A percentile compares a stretch with the other conserved stretches of the same genome.
These are phyloP conservation scores for Crotalus horridus DNA, from an alignment of 2,113 vertebrate species.

Conservation along the genomic window DNA sequence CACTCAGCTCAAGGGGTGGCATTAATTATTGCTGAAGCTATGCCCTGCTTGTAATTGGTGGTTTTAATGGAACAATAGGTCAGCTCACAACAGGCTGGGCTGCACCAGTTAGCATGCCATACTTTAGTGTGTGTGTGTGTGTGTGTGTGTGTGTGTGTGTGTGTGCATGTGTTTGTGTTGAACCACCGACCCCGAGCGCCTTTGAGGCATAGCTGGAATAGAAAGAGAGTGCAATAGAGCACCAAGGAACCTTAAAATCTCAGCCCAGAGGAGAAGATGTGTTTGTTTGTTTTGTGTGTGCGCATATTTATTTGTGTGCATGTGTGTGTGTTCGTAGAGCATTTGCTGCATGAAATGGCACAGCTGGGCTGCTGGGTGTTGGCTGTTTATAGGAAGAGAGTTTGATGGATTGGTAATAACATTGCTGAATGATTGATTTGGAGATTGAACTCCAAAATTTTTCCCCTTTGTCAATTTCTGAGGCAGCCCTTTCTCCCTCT, in stretches of 20 bases:
- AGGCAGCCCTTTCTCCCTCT: background rate
- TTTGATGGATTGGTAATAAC: background rate
- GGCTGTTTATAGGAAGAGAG: background rate
- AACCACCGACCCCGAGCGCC: background rate
- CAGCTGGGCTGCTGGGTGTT: background rate
- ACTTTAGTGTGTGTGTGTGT: background rate
- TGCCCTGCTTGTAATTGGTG: background rate
- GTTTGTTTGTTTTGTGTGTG: background rate
- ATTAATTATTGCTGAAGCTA: slow-evolving; percentile 42
- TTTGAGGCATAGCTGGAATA: rapidly evolving
- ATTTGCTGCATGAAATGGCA: background rate
- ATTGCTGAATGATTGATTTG: background rate
- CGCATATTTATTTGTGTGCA: background rate
- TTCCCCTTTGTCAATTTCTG: background rate
- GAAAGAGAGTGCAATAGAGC: background rate
- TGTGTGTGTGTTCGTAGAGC: background rate
- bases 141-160: background rate
- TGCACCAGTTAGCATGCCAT: background rate
- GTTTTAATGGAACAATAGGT: slow-evolving; percentile 49
- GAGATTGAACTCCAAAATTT: background rate
- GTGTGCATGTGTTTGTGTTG: background rate
- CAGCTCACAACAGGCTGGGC: background rate
- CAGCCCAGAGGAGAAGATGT: background rate
- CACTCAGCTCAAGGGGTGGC: slow-evolving; percentile 25
- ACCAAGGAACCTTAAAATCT: background rate